A percentile compares a stretch with the other conserved stretches of the same genome.
These are phyloP conservation scores for Taurulus bubalis DNA, from an alignment of 2,113 vertebrate genomes.

Conservation along the genomic window DNA sequence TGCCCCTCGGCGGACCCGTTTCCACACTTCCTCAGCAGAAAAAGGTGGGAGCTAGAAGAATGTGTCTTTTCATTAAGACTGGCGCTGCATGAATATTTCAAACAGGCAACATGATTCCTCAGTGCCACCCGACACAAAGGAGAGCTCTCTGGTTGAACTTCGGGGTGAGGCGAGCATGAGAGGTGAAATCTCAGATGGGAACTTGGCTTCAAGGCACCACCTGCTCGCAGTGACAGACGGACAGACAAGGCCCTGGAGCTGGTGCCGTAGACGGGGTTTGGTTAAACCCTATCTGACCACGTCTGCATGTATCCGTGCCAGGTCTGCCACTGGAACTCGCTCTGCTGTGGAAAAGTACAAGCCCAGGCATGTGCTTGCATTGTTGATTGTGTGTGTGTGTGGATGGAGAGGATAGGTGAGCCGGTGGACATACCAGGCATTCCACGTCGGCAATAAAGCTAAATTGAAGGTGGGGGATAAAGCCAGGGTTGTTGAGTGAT, in stretches of 20 bases:
- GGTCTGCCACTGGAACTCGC: conserved; percentile 34
- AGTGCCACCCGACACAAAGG: conserved; percentile 64
- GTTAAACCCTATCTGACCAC: conserved; percentile 61
- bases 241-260: conserved; percentile 34
- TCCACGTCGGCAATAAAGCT: conserved; percentile 77
- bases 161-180: conserved; percentile 18
- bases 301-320: conserved; percentile 60
- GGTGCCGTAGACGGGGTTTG: conserved; percentile 46
- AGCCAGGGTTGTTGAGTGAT: conserved; percentile 72
- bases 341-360: conserved; percentile 61
- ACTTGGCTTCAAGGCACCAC: conserved; percentile 59
- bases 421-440: conserved; percentile 78
- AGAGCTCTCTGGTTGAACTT: conserved; percentile 53
- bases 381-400: conserved; percentile 69
- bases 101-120: conserved; percentile 66
- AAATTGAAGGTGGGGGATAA: conserved; percentile 73
- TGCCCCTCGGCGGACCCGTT: conserved; percentile 52
- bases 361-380: conserved; percentile 58
- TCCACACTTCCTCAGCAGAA: conserved; percentile 66
- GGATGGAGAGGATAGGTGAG: conserved; percentile 66
- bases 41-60: conserved; percentile 69
- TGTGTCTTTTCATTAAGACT: conserved; percentile 68
- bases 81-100: conserved; percentile 69
- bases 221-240: conserved; percentile 59
- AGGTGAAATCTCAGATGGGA: conserved; percentile 60